Evolutionary conservation across 1,140 invertebrate species (phyloP).

Genomic region (Diorhabda elongata): DNA sequence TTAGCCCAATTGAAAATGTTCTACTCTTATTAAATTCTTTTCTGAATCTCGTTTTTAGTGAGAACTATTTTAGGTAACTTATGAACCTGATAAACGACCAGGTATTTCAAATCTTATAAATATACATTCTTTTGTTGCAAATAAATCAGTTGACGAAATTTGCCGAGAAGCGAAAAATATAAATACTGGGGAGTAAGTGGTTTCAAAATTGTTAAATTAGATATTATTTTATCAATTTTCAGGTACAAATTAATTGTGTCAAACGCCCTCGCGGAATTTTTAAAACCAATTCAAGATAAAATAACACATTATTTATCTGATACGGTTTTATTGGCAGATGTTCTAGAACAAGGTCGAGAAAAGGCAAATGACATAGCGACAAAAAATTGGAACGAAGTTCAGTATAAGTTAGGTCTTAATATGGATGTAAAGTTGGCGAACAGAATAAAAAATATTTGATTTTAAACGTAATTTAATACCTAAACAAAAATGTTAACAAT

Average conservation of each 20-base stretch:
- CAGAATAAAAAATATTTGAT: background rate
- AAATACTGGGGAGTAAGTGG: constrained; percentile 66
- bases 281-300: constrained; percentile 67
- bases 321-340: constrained; percentile 59
- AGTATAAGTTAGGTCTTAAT: constrained; percentile 57
- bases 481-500: background rate
- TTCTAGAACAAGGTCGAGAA: constrained; percentile 66
- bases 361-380: constrained; percentile 66
- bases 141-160: constrained; percentile 65
- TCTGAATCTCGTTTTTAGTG: background rate
- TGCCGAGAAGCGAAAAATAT: constrained; percentile 62
- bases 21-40: background rate
- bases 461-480: background rate
- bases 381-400: constrained; percentile 66
- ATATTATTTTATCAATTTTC: constrained; percentile 9
- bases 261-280: constrained; percentile 66
- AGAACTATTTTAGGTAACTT: constrained; percentile 59
- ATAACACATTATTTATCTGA: constrained; percentile 59
- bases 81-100: constrained; percentile 70
- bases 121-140: constrained; percentile 76
- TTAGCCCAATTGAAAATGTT: background rate
- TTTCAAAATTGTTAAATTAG: constrained; percentile 17
- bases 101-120: constrained; percentile 86
- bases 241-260: constrained; percentile 75
- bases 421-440: constrained; percentile 12